These are phyloP conservation scores for Gopherus evgoodei DNA, from an alignment of 2,113 vertebrate genomes.

Conservation along the genomic window DNA sequence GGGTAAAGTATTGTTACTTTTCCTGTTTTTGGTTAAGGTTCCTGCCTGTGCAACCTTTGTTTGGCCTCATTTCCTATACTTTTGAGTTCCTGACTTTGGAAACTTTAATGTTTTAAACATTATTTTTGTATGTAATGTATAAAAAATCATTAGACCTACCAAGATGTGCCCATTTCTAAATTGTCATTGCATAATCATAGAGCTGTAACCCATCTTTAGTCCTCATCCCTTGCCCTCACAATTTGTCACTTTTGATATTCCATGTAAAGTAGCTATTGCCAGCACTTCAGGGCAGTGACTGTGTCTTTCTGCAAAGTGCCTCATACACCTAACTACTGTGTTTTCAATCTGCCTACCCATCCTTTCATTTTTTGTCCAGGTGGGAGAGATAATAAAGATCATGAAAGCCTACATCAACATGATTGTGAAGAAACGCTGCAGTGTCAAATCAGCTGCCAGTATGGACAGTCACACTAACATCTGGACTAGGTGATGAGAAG, in stretches of 20 bases:
- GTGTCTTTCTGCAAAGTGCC: background rate
- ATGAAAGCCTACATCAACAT: slow-evolving; percentile 97
- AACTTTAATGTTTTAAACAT: background rate
- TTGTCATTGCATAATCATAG: background rate
- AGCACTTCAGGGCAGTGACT: background rate
- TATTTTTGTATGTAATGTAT: background rate
- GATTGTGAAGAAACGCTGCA: slow-evolving; percentile 95
- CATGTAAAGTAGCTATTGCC: background rate
- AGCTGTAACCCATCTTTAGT: background rate
- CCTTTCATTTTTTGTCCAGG: slow-evolving; percentile 74
- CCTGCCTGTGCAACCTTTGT: background rate
- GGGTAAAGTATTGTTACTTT: background rate
- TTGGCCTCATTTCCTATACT: background rate
- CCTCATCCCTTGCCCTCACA: background rate
- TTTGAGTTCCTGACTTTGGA: background rate
- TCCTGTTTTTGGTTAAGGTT: background rate
- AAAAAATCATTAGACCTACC: background rate
- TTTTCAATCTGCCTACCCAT: background rate
- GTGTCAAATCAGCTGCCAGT: slow-evolving; percentile 86
- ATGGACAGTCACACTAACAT: slow-evolving; percentile 81
- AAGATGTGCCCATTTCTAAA: background rate
- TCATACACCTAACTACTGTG: background rate
- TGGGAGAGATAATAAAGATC: slow-evolving; percentile 93
- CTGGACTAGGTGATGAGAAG: slow-evolving; percentile 86
- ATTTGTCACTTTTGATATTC: background rate